Evolutionary conservation across 2,888 invertebrate species (phyloP), one percentile per base, ranked within the genome.

Genomic region (Frankliniella fusca): DNA sequence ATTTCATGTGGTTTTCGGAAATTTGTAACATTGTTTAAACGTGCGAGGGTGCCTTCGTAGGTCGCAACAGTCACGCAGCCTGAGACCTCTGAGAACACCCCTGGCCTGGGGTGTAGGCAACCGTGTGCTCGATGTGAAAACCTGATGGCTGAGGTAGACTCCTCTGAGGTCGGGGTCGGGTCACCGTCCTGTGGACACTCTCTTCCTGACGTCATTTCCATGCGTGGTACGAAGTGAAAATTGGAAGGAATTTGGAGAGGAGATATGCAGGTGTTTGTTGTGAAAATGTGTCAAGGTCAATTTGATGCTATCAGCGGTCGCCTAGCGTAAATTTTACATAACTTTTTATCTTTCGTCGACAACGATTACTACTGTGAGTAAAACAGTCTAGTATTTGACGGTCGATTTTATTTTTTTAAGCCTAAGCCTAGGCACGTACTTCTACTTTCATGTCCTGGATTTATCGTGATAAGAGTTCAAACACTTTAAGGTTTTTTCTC

Each of bases 191-290:
- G 3, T 38, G 5, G 38, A 38, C 38, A 38, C 38, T 5, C 38
- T 5, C 10, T 61, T 61, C 61, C 61, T 87, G 88, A 88, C 88
- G 88, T 88, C 88, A 88, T 87, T 87, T 87, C 87, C 88, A 88
- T 88, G 88, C 88, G 88, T 88, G 87, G 87, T 87, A 38, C 2
- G 86, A 85, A 85, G 84, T 83, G 84, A 85, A 85, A 85, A 70
- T 70, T 70, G 70, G 70, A 70, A 70, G 70, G 70, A 70, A 70
- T 70, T 80, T 83, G 83, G 81, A 23, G 23, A 23, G 23, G 70
- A 70, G 23, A 70, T 23, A 5, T 70, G 70, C 70, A 23, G 23
- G 70, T 20, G 70, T 70, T 70, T 70, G 70, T 70, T 70, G 70
- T 70, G 70, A 70, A 70, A 70, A 70, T 70, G 70, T 70, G 70